Conservation (phyloP, 2,888 invertebrate genomes). For the Eristalis tenax region DNA sequence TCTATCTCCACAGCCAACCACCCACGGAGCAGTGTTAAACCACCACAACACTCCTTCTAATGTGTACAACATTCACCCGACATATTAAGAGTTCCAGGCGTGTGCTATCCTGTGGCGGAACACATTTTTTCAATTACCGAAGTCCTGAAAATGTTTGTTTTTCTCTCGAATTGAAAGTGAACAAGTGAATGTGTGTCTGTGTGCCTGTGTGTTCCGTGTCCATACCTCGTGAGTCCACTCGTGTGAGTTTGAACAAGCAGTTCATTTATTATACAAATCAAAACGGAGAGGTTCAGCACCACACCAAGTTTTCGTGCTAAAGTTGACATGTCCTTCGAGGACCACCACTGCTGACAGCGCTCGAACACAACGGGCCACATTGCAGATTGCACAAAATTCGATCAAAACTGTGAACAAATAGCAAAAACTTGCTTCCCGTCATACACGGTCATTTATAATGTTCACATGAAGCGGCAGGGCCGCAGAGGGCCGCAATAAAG, state of each 20-base stretch:
- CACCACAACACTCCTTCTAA: neutral
- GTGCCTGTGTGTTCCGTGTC: conserved; percentile 1
- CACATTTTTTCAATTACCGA: conserved; percentile 63
- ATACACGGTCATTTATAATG: conserved; percentile 33
- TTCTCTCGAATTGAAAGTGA: neutral
- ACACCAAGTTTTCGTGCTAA: conserved; percentile 11
- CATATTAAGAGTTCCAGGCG: conserved; percentile 27
- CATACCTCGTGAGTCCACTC: conserved; percentile 38
- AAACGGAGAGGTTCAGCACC: conserved; percentile 24
- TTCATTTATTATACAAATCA: conserved; percentile 55
- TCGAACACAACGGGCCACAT: neutral
- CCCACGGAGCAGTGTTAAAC: neutral
- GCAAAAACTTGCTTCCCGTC: neutral
- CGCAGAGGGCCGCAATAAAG: neutral
- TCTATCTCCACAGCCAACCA: neutral
- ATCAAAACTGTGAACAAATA: conserved; percentile 32
- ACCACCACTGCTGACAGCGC: conserved; percentile 11
- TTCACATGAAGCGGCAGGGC: conserved; percentile 24
- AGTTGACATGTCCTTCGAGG: conserved; percentile 58
- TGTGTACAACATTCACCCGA: conserved; percentile 21
- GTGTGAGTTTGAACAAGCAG: conserved; percentile 46
- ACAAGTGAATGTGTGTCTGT: neutral
- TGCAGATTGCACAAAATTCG: conserved; percentile 34
- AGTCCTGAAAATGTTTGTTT: conserved; percentile 8
- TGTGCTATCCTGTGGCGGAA: conserved; percentile 47